Conservation (phyloP, 1,140 invertebrate genomes). For the Drepana arcuata region DNA sequence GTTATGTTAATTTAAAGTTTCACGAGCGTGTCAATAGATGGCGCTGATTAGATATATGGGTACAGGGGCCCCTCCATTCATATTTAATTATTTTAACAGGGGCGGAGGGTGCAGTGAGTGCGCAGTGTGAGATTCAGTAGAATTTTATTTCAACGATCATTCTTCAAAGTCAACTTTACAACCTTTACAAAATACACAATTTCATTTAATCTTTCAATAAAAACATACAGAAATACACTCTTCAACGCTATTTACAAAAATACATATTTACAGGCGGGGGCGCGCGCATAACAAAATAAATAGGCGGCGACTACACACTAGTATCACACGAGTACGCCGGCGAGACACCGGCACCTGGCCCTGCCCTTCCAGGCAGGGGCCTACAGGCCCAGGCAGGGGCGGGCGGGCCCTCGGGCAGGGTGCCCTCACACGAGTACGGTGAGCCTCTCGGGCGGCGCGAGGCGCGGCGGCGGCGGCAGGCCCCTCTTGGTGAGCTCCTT, state of each 20-base stretch:
- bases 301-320: conserved; percentile 19
- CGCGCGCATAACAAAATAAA: conserved; percentile 37
- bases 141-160: conserved; percentile 41
- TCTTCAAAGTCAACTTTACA: conserved; percentile 32
- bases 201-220: conserved; percentile 28
- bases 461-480: conserved; percentile 58
- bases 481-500: conserved; percentile 86
- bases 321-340: conserved; percentile 24
- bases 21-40: too few species aligned
- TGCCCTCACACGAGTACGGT: conserved; percentile 51
- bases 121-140: conserved; percentile 19
- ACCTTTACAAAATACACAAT: conserved; percentile 46
- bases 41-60: too few species aligned
- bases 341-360: too few species aligned
- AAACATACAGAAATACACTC: conserved; percentile 35
- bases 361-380: too few species aligned
- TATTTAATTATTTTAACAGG: too few species aligned
- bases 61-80: too few species aligned
- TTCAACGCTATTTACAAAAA: conserved; percentile 57
- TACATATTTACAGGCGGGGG: conserved; percentile 54
- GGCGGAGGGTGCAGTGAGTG: too few species aligned
- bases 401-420: neutral
- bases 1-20: too few species aligned
- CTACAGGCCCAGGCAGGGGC: too few species aligned
- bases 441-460: conserved; percentile 59